Conservation (phyloP, 2,888 invertebrate genomes). For the Automeris io region DNA sequence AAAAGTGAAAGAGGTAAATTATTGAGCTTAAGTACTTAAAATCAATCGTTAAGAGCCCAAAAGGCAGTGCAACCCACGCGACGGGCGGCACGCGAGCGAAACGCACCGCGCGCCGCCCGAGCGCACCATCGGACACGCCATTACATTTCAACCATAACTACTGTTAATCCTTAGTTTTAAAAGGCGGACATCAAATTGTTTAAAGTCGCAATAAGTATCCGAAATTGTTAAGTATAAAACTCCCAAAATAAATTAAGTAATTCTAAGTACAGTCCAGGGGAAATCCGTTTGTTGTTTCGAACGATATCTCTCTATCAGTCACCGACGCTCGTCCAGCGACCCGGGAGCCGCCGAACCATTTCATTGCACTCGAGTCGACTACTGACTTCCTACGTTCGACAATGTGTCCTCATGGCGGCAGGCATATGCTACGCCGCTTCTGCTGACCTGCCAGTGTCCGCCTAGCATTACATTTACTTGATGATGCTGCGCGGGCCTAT, state of each 20-base stretch:
- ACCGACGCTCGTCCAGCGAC: conserved; percentile 60
- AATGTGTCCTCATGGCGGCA: conserved; percentile 30
- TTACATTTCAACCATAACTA: conserved; percentile 36
- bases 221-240: conserved; percentile 66
- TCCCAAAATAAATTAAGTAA: conserved; percentile 76
- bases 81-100: conserved; percentile 24
- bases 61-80: conserved; percentile 38
- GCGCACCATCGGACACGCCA: conserved; percentile 34
- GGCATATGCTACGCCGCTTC: conserved; percentile 28
- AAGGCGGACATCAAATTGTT: conserved; percentile 71
- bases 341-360: conserved; percentile 36
- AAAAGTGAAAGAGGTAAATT: conserved; percentile 76
- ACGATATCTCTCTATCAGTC: conserved; percentile 68
- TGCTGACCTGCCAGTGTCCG: conserved; percentile 42
- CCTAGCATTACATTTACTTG: conserved; percentile 36
- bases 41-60: conserved; percentile 63
- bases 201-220: conserved; percentile 65
- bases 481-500: conserved; percentile 55
- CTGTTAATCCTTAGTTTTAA: conserved; percentile 59
- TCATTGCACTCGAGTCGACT: conserved; percentile 49
- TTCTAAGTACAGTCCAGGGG: conserved; percentile 74
- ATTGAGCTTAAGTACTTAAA: conserved; percentile 75
- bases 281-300: conserved; percentile 60
- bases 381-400: conserved; percentile 48
- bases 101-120: conserved; percentile 20